Evolutionary conservation across 2,888 invertebrate species (phyloP).

Genomic region (Aromia moschata): DNA sequence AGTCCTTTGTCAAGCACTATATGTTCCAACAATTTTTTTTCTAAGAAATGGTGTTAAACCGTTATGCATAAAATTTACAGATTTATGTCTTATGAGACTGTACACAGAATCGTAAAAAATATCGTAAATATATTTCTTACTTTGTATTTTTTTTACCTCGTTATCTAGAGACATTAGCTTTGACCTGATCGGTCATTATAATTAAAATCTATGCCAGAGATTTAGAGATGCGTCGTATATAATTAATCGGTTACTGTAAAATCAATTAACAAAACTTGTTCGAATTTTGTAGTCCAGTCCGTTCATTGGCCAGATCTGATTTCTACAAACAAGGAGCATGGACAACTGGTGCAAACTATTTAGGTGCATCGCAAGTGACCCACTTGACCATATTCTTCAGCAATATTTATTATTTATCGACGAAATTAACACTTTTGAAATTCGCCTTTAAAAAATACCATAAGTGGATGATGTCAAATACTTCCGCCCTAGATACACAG

Average conservation of each 20-base stretch:
- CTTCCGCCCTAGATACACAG: no score
- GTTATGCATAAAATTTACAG: no score
- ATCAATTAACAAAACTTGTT: background rate
- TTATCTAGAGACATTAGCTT: background rate
- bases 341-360: background rate
- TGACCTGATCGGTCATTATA: background rate
- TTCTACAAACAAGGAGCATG: background rate
- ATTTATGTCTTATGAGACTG: no score
- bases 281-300: conserved; percentile 2
- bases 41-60: no score
- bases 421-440: no score
- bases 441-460: no score
- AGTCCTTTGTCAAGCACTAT: no score
- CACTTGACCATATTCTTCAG: no score
- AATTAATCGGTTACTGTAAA: conserved; percentile 4
- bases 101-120: background rate
- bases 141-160: background rate
- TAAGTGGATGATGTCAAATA: no score
- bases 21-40: no score
- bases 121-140: background rate
- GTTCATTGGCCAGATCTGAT: background rate
- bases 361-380: no score
- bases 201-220: background rate
- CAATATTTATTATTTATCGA: no score
- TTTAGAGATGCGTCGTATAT: background rate